phyloP scores from a whole-genome alignment of 2,797 vertebrate species.

The Acipenser ruthenus region DNA sequence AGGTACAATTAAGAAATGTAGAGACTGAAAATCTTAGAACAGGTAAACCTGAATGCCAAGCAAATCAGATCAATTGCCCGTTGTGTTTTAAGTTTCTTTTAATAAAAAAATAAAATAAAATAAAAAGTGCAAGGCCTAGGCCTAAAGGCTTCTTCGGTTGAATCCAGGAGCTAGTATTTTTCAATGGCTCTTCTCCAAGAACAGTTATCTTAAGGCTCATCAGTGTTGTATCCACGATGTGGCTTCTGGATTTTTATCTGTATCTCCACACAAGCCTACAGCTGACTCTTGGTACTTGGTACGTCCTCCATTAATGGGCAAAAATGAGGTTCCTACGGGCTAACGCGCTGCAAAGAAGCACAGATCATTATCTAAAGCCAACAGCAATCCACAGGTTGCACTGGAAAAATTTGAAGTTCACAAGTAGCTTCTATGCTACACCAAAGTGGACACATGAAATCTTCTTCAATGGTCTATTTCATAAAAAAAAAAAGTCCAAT shows the following conservation, averaged over 20 bases:
- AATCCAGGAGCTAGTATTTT: constrained; percentile 69
- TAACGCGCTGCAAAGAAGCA: constrained; percentile 2
- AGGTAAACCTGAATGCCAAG: constrained; percentile 18
- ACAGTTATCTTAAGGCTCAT: constrained; percentile 89
- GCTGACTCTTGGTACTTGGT: neutral
- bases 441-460: constrained; percentile 27
- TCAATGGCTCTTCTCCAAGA: constrained; percentile 90
- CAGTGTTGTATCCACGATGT: constrained; percentile 70
- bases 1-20: constrained; percentile 21
- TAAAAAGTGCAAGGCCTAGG: constrained; percentile 44
- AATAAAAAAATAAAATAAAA: constrained; percentile 31
- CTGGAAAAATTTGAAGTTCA: constrained; percentile 52
- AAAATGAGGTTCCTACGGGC: neutral
- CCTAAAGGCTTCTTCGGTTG: constrained; percentile 43
- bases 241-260: constrained; percentile 30
- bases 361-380: constrained; percentile 76
- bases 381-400: constrained; percentile 98
- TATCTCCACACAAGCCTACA: constrained; percentile 27
- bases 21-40: constrained; percentile 16
- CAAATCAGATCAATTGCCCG: constrained; percentile 22
- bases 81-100: constrained; percentile 31
- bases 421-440: neutral
- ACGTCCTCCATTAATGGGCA: neutral
- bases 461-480: constrained; percentile 36
- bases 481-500: constrained; percentile 46